Evolutionary conservation across 2,113 vertebrate species (phyloP).

Genomic region (Neolamprologus variostigma): DNA sequence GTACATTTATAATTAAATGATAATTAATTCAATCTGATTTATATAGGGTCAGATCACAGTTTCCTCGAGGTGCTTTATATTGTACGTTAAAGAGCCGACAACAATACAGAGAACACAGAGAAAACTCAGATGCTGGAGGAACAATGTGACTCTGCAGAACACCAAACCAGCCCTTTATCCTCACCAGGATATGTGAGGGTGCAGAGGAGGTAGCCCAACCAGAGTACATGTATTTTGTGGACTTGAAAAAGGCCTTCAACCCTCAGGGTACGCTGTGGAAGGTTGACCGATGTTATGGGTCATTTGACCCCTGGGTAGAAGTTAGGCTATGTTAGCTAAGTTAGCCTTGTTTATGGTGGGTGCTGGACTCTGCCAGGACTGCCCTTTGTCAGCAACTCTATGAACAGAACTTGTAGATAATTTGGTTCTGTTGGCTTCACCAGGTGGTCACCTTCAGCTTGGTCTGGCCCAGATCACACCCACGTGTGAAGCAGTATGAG

Average conservation of each 20-base stretch:
- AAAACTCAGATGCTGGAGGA: not conserved
- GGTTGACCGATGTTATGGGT: not conserved
- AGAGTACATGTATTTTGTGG: not conserved
- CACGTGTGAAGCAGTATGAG: not conserved
- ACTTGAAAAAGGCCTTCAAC: fast-evolving
- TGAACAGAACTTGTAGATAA: not conserved
- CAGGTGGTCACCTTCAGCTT: not conserved
- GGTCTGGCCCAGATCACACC: not conserved
- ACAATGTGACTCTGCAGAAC: not conserved
- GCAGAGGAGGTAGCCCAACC: not conserved
- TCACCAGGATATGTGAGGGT: not conserved
- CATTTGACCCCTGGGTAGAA: not conserved
- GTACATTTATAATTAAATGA: not conserved
- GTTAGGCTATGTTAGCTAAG: not conserved
- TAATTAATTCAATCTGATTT: not conserved
- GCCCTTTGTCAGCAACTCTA: not conserved
- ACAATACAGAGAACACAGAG: not conserved
- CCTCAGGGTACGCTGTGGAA: not conserved
- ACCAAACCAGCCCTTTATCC: not conserved
- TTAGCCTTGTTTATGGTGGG: not conserved
- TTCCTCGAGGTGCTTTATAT: not conserved
- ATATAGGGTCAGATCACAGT: not conserved
- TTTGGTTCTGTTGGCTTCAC: not conserved
- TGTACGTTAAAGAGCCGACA: not conserved
- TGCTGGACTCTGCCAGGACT: not conserved